Evolutionary conservation across 2,888 invertebrate species (phyloP).

Genomic region (Eutolmus rufibarbis): DNA sequence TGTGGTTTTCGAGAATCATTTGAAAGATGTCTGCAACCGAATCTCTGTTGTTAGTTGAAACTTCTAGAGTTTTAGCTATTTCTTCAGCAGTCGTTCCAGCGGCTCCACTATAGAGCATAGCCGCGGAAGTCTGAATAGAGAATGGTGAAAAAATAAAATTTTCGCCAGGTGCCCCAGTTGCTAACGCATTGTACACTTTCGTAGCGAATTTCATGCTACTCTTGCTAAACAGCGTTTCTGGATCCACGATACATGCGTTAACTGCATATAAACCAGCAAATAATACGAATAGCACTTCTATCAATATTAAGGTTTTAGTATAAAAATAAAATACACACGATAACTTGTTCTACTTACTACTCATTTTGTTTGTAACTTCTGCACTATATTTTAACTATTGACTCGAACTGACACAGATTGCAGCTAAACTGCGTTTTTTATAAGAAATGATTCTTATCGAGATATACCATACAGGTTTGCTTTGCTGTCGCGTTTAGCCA

Average conservation of each 20-base stretch:
- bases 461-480: not conserved
- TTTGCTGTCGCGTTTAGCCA: not conserved
- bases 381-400: not conserved
- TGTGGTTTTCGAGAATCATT: conserved; percentile 52
- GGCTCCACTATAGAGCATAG: conserved; percentile 77
- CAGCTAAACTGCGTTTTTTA: not conserved
- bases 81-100: conserved; percentile 69
- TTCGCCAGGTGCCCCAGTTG: conserved; percentile 26
- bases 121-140: conserved; percentile 75
- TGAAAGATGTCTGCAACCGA: conserved; percentile 52
- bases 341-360: not conserved
- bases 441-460: not conserved
- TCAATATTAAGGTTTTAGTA: not conserved
- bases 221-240: conserved; percentile 41
- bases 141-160: conserved; percentile 77
- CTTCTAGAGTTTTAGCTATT: conserved; percentile 54
- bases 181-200: conserved; percentile 54
- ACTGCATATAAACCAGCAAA: not conserved
- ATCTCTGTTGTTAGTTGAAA: not conserved
- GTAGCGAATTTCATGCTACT: conserved; percentile 56
- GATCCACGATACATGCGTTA: not conserved
- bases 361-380: not conserved
- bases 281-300: not conserved
- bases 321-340: not conserved
- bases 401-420: not conserved